phyloP scores from a whole-genome alignment of 2,113 vertebrate genomes.

The Tachycineta bicolor region DNA sequence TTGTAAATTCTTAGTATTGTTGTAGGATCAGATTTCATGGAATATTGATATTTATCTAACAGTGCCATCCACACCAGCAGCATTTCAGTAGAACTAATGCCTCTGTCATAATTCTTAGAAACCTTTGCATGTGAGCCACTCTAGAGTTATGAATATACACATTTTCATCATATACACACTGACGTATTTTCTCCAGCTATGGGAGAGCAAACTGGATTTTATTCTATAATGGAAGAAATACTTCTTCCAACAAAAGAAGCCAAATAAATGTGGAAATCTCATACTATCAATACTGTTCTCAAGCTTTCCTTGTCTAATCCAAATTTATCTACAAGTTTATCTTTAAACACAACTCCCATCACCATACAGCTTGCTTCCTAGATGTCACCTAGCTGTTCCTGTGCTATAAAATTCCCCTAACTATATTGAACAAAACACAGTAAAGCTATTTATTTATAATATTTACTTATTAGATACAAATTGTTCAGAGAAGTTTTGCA shows the following conservation, averaged over 20 bases:
- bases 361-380: background rate
- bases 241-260: background rate
- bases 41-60: background rate
- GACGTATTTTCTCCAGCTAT: background rate
- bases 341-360: background rate
- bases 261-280: background rate
- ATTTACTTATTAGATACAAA: background rate
- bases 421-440: background rate
- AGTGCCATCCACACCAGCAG: background rate
- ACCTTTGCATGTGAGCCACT: background rate
- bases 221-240: background rate
- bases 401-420: background rate
- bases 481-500: background rate
- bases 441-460: background rate
- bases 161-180: no score
- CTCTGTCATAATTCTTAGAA: background rate
- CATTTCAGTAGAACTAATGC: background rate
- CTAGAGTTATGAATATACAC: background rate
- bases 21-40: background rate
- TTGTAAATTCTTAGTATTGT: background rate
- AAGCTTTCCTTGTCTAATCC: background rate
- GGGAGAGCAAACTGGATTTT: background rate
- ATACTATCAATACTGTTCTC: background rate
- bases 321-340: background rate
- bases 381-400: background rate